Conservation (phyloP, 1,140 invertebrate species). For the Vanessa tameamea region DNA sequence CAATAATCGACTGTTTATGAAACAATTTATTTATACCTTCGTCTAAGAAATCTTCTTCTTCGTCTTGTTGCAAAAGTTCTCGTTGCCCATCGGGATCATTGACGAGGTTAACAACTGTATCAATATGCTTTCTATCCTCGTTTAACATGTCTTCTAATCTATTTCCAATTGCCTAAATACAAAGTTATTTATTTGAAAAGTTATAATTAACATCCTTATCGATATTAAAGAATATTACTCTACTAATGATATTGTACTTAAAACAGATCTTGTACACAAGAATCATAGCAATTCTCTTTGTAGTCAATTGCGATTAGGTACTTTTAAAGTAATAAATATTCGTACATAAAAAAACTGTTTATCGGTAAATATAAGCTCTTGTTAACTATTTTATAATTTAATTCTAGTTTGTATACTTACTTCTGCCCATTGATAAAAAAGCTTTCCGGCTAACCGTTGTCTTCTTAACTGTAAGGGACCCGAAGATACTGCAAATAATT, state of each 20-base stretch:
- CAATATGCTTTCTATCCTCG: slow-evolving; percentile 87
- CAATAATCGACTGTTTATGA: too few species aligned
- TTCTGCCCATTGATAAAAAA: slow-evolving; percentile 99
- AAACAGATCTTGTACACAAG: too few species aligned
- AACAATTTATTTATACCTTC: slow-evolving; percentile 85
- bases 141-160: slow-evolving; percentile 91
- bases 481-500: slow-evolving; percentile 56
- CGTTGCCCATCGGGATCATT: slow-evolving; percentile 91
- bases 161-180: slow-evolving; percentile 84
- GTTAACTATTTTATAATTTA: not conserved
- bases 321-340: too few species aligned
- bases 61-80: slow-evolving; percentile 93
- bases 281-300: not conserved
- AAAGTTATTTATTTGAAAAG: not conserved
- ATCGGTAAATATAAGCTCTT: not conserved
- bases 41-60: slow-evolving; percentile 99
- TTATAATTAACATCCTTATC: not conserved
- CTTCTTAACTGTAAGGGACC: slow-evolving; percentile 69
- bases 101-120: slow-evolving; percentile 86
- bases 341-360: not conserved
- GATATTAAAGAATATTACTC: too few species aligned
- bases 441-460: slow-evolving; percentile 95
- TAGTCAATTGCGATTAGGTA: too few species aligned
- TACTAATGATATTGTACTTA: too few species aligned
- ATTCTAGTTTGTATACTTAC: slow-evolving; percentile 76